Percentiles rank a stretch among this genome's conserved stretches.
These are phyloP conservation scores for Eupithecia centaureata DNA, from an alignment of 2,888 invertebrate genomes.

Conservation along the genomic window DNA sequence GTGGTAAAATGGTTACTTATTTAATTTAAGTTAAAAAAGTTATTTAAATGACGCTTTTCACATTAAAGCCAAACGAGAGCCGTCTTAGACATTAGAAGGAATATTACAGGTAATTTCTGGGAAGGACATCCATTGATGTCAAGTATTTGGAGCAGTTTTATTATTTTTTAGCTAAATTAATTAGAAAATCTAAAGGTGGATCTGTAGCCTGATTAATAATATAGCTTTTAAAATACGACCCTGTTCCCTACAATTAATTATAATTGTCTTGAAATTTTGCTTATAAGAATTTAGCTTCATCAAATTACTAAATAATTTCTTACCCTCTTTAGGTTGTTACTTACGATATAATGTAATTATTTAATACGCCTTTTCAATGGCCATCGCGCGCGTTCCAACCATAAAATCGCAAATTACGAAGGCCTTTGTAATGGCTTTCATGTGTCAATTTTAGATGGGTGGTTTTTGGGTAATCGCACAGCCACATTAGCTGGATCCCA, in stretches of 20 bases:
- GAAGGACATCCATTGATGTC: not conserved
- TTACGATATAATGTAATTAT: not conserved
- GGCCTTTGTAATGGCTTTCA: too few species aligned
- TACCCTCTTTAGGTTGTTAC: not conserved
- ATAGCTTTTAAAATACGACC: not conserved
- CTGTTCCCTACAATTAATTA: not conserved
- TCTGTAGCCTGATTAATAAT: not conserved
- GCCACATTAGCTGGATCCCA: too few species aligned
- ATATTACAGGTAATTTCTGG: not conserved
- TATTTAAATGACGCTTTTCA: not conserved
- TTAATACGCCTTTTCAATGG: too few species aligned
- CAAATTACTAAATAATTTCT: not conserved
- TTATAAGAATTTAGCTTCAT: not conserved
- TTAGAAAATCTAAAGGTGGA: not conserved
- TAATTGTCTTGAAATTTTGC: not conserved
- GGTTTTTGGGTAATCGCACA: too few species aligned
- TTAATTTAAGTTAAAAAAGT: not conserved
- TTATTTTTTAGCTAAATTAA: not conserved
- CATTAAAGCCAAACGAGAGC: not conserved
- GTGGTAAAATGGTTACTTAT: not conserved
- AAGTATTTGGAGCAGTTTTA: not conserved
- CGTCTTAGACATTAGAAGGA: not conserved
- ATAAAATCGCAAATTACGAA: too few species aligned
- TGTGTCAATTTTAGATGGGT: too few species aligned
- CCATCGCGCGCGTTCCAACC: too few species aligned